Conservation (phyloP, 2,888 invertebrate genomes). For the Cacoxenus indagator region DNA sequence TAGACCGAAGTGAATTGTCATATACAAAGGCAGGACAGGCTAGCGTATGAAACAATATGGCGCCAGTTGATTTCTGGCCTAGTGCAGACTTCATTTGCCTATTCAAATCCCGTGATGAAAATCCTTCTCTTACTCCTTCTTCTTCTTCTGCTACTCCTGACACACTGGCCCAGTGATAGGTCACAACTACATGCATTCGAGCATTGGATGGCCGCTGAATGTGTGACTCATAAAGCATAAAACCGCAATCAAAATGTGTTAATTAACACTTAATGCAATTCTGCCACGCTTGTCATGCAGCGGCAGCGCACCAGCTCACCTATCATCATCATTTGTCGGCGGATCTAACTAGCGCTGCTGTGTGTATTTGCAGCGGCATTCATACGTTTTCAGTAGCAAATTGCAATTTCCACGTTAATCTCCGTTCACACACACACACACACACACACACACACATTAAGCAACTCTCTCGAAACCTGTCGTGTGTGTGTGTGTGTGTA, state of each 20-base stretch:
- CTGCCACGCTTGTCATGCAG: conserved; percentile 19
- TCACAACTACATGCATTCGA: neutral
- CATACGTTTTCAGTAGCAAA: conserved; percentile 49
- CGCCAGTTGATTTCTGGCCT: conserved; percentile 8
- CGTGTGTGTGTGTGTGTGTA: too few relatives aligned
- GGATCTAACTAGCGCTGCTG: neutral
- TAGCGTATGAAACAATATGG: neutral
- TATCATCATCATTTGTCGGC: neutral
- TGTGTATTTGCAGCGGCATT: conserved; percentile 30
- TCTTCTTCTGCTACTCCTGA: too few relatives aligned
- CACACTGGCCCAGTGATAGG: too few relatives aligned
- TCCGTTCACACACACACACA: conserved; percentile 36
- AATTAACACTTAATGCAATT: conserved; percentile 54
- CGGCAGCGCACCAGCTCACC: neutral
- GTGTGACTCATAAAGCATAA: conserved; percentile 30
- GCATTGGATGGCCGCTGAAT: neutral
- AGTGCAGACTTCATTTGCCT: neutral
- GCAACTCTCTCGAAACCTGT: too few relatives aligned
- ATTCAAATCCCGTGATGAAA: neutral
- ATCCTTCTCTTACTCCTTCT: neutral
- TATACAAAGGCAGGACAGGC: neutral
- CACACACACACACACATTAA: conserved; percentile 4
- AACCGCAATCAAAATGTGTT: conserved; percentile 62
- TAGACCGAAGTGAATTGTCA: neutral
- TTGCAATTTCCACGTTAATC: conserved; percentile 64